Evolutionary conservation across 2,888 invertebrate genomes (phyloP), one percentile per base, ranked within the genome.

Genomic region (Subacronicta megacephala): DNA sequence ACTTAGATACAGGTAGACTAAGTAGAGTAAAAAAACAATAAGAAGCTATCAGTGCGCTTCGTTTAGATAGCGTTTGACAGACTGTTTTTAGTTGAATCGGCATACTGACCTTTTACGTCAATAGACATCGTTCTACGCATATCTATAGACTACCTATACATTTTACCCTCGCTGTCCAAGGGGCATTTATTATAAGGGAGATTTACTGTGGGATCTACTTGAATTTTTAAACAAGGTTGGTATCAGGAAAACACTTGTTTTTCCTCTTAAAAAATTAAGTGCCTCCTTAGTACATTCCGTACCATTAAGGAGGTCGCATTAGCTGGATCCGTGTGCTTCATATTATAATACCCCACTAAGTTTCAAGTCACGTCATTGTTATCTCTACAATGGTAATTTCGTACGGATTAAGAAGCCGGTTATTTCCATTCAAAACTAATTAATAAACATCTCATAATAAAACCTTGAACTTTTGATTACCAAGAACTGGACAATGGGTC

Each of bases 391-490:
- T 84, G 74, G 80, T 80, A 81, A 83, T 85, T 84, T 78, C 61
- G 78, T 81, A 73, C 77, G 80, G 84, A 88, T 88, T 87, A 87
- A 86, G 73, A 71, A 72, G 79, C 80, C 82, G 82, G 86, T 87
- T 89, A 85, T 87, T 88, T 86, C 85, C 79, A 87, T 80, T 84
- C 79, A 20, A 69, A 82, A 75, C 87, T 93, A 93, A 93, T 93
- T 93, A 93, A 92, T 93, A 91, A 84, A 84, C 92, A 92, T 90
- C 90, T 88, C 82, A 84, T 85, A 88, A 84, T 61, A 77, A 76
- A 84, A 68, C 92, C 93, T 93, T 93, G 93, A 93, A 91, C 93
- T 93, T 93, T 91, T 88, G 87, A 88, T 88, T 88, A 86, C 85
- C 64, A 53, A 79, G 86, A 86, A 87, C 79, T 85, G 90, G 91